Conservation (phyloP, 2,797 vertebrate species). For the Spinus pinus region DNA sequence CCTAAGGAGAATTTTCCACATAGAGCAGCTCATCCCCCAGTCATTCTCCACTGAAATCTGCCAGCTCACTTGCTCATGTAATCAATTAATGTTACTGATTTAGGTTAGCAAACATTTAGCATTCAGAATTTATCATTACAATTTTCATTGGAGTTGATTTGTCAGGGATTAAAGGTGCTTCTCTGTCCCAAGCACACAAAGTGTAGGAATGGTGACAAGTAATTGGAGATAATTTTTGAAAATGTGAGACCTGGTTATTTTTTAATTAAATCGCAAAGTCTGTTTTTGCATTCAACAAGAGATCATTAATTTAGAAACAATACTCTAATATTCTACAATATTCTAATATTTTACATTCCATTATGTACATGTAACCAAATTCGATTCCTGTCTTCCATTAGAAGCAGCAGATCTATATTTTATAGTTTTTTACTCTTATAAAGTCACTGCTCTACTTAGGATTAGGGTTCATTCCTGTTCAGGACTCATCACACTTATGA, state of each 20-base stretch:
- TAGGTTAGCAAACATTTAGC: not conserved
- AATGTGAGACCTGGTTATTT: not conserved
- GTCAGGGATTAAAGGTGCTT: not conserved
- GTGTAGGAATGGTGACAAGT: not conserved
- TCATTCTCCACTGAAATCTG: not conserved
- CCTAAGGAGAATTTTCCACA: not conserved
- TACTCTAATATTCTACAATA: not conserved
- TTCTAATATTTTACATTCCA: not conserved
- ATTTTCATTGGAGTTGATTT: not conserved
- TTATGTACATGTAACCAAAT: not conserved
- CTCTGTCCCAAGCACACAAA: not conserved
- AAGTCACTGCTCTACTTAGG: not conserved
- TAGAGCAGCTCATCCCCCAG: not conserved
- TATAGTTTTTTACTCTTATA: not conserved
- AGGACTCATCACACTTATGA: not conserved
- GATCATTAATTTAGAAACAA: not conserved
- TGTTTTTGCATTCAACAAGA: not conserved
- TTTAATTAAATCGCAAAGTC: not conserved
- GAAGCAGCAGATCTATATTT: not conserved
- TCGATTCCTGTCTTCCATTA: not conserved
- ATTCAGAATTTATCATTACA: not conserved
- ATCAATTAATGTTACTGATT: not conserved
- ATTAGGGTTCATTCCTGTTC: not conserved
- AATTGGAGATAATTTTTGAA: not conserved
- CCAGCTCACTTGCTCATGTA: not conserved